Conservation (phyloP, 1,140 invertebrate genomes). For the Mactra quadrangularis region DNA sequence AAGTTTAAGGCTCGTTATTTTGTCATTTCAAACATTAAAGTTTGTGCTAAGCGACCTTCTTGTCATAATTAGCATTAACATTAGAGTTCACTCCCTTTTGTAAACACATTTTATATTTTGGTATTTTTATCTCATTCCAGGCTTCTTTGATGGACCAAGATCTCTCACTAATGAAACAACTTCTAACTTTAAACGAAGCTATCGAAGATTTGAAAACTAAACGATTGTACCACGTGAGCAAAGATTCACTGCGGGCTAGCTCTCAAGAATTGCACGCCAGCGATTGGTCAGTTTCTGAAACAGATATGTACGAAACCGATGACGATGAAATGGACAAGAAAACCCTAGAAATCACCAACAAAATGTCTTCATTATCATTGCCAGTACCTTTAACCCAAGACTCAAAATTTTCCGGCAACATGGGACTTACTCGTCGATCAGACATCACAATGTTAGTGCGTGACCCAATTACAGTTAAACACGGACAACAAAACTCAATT, state of each 20-base stretch:
- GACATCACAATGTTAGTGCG: slow-evolving; percentile 38
- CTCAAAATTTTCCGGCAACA: slow-evolving; percentile 31
- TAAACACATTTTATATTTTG: background rate
- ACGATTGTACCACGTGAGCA: slow-evolving; percentile 71
- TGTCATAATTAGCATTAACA: too few relatives aligned
- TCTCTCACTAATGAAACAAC: slow-evolving; percentile 79
- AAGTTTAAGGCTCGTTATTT: background rate
- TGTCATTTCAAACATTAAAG: too few relatives aligned
- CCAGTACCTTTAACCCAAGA: slow-evolving; percentile 44
- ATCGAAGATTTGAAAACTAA: slow-evolving; percentile 80
- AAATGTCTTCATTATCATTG: slow-evolving; percentile 42
- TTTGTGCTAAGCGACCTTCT: too few relatives aligned
- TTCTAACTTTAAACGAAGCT: slow-evolving; percentile 79
- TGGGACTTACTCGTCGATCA: slow-evolving; percentile 31
- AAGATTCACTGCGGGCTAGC: slow-evolving; percentile 66
- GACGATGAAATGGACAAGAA: slow-evolving; percentile 59
- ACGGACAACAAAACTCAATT: slow-evolving; percentile 45
- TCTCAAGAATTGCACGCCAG: slow-evolving; percentile 66
- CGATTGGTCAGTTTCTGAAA: slow-evolving; percentile 74
- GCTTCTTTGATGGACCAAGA: slow-evolving; percentile 80
- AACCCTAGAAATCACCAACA: slow-evolving; percentile 5
- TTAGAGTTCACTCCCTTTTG: too few relatives aligned
- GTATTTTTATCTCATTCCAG: slow-evolving; percentile 65
- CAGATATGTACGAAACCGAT: slow-evolving; percentile 74
- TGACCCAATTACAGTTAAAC: slow-evolving; percentile 27